A percentile compares a stretch with the other conserved stretches of the same genome.
Evolutionary conservation across 2,113 vertebrate genomes (phyloP).

Genomic region (Accipiter cooperii): DNA sequence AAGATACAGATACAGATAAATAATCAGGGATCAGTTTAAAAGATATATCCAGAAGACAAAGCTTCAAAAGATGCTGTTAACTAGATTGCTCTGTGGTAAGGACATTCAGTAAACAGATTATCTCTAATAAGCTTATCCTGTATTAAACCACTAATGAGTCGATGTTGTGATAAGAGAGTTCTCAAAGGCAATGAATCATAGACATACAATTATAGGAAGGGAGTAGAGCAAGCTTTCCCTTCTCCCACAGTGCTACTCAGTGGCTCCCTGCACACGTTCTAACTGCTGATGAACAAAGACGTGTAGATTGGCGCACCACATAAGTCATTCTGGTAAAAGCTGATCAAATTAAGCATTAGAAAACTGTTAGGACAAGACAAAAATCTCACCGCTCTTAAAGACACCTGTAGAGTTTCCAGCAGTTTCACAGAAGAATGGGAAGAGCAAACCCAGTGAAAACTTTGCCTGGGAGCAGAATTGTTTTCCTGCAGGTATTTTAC

Average conservation of each 20-base stretch:
- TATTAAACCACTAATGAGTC: conserved; percentile 59
- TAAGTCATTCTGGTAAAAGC: not conserved
- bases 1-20: not conserved
- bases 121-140: conserved; percentile 62
- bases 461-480: not conserved
- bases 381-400: not conserved
- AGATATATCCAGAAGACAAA: conserved; percentile 29
- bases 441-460: not conserved
- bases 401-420: not conserved
- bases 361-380: not conserved
- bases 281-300: not conserved
- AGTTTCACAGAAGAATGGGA: not conserved
- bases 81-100: conserved; percentile 25
- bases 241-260: not conserved
- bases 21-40: conserved; percentile 33
- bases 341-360: not conserved
- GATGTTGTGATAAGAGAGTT: conserved; percentile 57
- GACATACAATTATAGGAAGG: not conserved
- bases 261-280: not conserved
- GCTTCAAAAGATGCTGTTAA: conserved; percentile 50
- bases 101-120: conserved; percentile 45
- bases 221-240: not conserved
- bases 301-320: not conserved
- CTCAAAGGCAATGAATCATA: conserved; percentile 63
- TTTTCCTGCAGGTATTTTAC: not conserved